A percentile compares a stretch with the other conserved stretches of the same genome.
phyloP scores from a whole-genome alignment of 2,113 vertebrate genomes.

The Axis porcinus region DNA sequence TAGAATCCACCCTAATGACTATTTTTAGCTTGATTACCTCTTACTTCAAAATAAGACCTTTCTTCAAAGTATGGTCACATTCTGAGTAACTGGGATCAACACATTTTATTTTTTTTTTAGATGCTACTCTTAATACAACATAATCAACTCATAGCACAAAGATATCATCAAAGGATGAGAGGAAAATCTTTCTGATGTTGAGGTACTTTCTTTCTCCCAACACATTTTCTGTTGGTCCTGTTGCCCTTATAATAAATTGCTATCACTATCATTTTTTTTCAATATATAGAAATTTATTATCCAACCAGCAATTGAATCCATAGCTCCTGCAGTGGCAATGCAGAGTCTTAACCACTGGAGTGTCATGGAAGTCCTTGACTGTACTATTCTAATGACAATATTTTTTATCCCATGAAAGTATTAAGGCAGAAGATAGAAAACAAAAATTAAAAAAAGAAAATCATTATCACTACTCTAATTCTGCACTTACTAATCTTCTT shows the following conservation, averaged over 20 bases:
- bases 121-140: neutral
- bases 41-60: neutral
- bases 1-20: neutral
- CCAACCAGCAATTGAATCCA: neutral
- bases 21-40: neutral
- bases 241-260: neutral
- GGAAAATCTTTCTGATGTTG: neutral
- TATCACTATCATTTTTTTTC: neutral
- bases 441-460: neutral
- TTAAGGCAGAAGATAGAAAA: neutral
- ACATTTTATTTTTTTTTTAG: neutral
- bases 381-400: neutral
- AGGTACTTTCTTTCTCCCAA: neutral
- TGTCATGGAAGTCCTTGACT: neutral
- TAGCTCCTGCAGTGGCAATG: neutral
- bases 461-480: neutral
- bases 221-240: neutral
- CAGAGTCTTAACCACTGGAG: neutral
- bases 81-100: neutral
- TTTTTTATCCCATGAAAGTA: neutral
- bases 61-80: neutral
- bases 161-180: neutral
- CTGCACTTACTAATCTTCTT: neutral
- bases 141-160: neutral
- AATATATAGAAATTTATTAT: neutral